Conservation (phyloP, 1,140 invertebrate genomes). For the Andrena cerasifolii region DNA sequence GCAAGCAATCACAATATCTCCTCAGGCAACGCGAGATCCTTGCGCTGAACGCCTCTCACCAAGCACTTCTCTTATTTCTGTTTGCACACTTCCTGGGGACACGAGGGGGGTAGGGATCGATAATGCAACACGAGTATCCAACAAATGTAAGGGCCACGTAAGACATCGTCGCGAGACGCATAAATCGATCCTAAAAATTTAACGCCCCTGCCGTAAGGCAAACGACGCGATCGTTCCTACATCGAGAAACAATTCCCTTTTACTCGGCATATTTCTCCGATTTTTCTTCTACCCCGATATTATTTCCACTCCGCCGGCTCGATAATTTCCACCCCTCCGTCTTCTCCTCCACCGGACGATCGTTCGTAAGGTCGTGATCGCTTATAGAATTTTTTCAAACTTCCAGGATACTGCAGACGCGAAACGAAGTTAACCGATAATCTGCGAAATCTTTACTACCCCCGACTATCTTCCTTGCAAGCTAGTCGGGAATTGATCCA, state of each 20-base stretch:
- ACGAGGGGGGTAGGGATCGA: slow-evolving; percentile 28
- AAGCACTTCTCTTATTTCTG: slow-evolving; percentile 41
- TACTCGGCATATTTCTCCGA: background rate
- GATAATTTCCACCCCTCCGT: background rate
- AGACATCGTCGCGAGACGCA: background rate
- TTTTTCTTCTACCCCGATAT: no score
- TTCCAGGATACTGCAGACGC: background rate
- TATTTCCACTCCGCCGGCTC: background rate
- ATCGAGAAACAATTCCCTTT: slow-evolving; percentile 11
- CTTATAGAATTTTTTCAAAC: background rate
- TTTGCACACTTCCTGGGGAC: slow-evolving; percentile 28
- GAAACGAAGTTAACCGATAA: background rate
- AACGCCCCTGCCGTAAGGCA: background rate
- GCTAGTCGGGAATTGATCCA: no score
- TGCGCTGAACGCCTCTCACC: slow-evolving; percentile 18
- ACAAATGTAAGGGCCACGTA: background rate
- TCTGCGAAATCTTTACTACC: background rate
- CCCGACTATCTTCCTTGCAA: background rate
- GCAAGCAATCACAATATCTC: slow-evolving; percentile 49
- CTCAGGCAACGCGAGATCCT: slow-evolving; percentile 16
- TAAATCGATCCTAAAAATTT: slow-evolving; percentile 17
- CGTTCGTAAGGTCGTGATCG: background rate
- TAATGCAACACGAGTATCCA: slow-evolving; percentile 21
- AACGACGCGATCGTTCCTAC: background rate
- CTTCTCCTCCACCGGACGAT: background rate